Conservation (phyloP, 2,797 vertebrate species). For the Steatocranus sp. region DNA sequence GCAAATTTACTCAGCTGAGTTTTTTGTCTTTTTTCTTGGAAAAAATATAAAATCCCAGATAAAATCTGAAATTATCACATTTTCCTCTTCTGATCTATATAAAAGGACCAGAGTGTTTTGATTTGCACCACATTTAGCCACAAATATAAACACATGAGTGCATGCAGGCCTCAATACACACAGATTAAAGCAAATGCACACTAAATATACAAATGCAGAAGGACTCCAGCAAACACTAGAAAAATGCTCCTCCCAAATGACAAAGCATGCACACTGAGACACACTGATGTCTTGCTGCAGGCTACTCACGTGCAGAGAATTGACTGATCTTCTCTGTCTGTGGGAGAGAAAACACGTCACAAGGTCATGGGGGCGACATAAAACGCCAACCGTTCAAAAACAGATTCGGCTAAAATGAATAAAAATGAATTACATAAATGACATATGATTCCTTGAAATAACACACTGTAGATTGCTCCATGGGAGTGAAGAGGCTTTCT, state of each 20-base stretch:
- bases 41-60: neutral
- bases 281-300: neutral
- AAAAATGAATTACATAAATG: neutral
- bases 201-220: neutral
- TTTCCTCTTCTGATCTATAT: neutral
- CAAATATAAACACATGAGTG: neutral
- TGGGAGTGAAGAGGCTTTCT: neutral
- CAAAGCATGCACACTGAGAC: conserved; percentile 12
- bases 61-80: neutral
- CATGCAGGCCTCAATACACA: neutral
- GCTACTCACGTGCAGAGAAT: conserved; percentile 94
- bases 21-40: neutral
- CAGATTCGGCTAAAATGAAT: neutral
- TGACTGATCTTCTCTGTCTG: conserved; percentile 90
- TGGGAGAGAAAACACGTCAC: conserved; percentile 19
- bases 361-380: neutral
- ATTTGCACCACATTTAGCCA: neutral
- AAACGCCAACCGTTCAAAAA: neutral
- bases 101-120: neutral
- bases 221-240: neutral
- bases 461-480: neutral
- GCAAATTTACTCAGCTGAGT: neutral
- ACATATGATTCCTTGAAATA: conserved; percentile 5
- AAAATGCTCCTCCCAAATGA: neutral
- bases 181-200: neutral